Evolutionary conservation across 2,888 invertebrate genomes (phyloP), one percentile per base, ranked within the genome.

Genomic region (Gonocerus acuteangulatus): DNA sequence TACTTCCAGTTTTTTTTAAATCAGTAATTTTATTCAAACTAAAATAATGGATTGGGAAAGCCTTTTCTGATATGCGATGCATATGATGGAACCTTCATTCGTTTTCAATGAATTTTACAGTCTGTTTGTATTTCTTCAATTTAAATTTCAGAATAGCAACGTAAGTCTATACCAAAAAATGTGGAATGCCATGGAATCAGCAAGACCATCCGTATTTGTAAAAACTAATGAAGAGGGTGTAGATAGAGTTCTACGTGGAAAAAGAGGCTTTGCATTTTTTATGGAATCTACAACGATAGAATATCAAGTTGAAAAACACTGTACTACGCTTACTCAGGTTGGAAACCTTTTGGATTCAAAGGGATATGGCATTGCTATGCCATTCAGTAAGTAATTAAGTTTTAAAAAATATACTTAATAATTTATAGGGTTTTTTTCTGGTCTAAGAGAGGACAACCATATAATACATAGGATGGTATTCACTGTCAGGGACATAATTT

Each of bases 241-340:
- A 1, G 87, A 91, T 13, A 79, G 90, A 63, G 95, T 95, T 0
- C 71, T 82, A 57, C 86, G 84, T 73, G 84, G 82, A 44, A 88
- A 88, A 73, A 80, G 79, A 59, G 71, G 70, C 49, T 99, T 94
- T 74, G 97, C 97, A 2, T 97, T 88, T 73, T 79, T 99, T 48
- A 95, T 96, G 92, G 97, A 97, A 77, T 95, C 94, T 4, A 89
- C 94, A 0, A 86, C 88, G 1, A 86, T 97, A 66, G 96, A 99
- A 74, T 99, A 95, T 75, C 86, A 86, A 69, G 81, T 89, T 66
- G 88, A 92, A 73, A 79, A 89, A 64, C 81, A 90, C 70, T 95
- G 95, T 71, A 86, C 90, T 49, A 16, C 21, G 19, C 79, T 95
- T 65, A 86, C 83, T 71, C 87, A 89, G 78, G 84, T 90, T 7